Evolutionary conservation across 2,888 invertebrate genomes (phyloP), one percentile per base, ranked within the genome.

Genomic region (Rhingia rostrata): DNA sequence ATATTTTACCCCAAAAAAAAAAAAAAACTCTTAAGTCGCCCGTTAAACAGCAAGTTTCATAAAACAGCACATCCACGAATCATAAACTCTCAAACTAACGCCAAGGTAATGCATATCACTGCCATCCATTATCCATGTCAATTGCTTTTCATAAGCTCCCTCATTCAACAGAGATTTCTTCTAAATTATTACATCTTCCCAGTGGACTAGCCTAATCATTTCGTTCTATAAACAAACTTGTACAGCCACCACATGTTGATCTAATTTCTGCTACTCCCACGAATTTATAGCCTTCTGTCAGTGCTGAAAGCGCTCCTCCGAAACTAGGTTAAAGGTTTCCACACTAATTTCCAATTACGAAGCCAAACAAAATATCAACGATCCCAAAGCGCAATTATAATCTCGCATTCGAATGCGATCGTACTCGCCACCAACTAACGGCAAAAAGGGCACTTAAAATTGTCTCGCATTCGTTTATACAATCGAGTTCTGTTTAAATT

Each of bases 321-420:
- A 79, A 83, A 79, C 79, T 83, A 72, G 83, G 83, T 78, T 83
- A 83, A 79, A 83, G 83, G 83, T 83, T 78, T 79, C 67, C 83
- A 73, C 78, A 83, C 83, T 78, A 83, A 83, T 69, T 67, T 79
- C 63, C 73, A 83, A 79, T 84, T 84, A 84, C 58, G 35, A 61
- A 39, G 22, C 37, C 63, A 39, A 32, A 22, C 53, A 51, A 60
- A 43, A 12, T 63, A 49, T 37, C 33, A 30, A 61, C 77, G 60
- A 63, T 81, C 63, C 54, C 64, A 56, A 66, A 64, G 53, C 73
- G 78, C 83, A 83, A 83, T 83, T 83, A 78, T 79, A 83, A 83
- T 83, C 83, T 73, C 73, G 73, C 83, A 73, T 73, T 79, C 73
- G 73, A 63, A 63, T 79, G 75, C 56, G 41, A 43, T 35, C 35